phyloP scores from a whole-genome alignment of 2,113 vertebrate species.

The Dasyprocta punctata region DNA sequence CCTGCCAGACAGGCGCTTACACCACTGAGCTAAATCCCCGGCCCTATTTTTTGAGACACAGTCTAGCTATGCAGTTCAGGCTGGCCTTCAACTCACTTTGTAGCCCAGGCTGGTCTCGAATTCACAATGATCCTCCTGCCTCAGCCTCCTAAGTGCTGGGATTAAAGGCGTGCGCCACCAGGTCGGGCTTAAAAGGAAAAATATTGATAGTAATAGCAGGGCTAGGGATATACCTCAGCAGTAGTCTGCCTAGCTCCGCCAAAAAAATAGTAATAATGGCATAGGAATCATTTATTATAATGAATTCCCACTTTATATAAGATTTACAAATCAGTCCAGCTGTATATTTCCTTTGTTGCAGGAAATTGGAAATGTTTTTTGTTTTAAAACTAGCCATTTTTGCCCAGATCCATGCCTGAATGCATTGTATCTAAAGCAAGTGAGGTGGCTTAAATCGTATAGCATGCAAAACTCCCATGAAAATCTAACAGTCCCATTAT shows the following conservation, averaged over 20 bases:
- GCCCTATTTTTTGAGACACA: too few relatives aligned
- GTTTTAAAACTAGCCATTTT: constrained; percentile 38
- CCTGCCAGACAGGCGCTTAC: too few relatives aligned
- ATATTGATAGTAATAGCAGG: background rate
- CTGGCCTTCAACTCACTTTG: too few relatives aligned
- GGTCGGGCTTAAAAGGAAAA: constrained; percentile 16
- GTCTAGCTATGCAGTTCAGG: too few relatives aligned
- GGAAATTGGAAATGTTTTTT: background rate
- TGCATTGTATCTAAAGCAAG: background rate
- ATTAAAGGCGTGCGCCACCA: too few relatives aligned
- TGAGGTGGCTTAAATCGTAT: background rate
- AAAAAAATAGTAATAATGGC: background rate
- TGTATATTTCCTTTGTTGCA: constrained; percentile 43
- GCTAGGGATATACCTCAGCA: background rate
- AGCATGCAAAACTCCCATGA: background rate
- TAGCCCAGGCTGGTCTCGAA: too few relatives aligned
- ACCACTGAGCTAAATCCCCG: too few relatives aligned
- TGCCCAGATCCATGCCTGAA: background rate
- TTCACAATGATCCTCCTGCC: too few relatives aligned
- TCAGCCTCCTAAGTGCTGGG: too few relatives aligned
- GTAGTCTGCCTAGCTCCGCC: too few relatives aligned
- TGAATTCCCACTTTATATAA: background rate
- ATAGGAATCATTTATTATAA: background rate
- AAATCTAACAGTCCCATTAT: background rate
- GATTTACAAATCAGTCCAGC: constrained; percentile 33